Evolutionary conservation across 2,113 vertebrate genomes (phyloP).

Genomic region (Pogona vitticeps): DNA sequence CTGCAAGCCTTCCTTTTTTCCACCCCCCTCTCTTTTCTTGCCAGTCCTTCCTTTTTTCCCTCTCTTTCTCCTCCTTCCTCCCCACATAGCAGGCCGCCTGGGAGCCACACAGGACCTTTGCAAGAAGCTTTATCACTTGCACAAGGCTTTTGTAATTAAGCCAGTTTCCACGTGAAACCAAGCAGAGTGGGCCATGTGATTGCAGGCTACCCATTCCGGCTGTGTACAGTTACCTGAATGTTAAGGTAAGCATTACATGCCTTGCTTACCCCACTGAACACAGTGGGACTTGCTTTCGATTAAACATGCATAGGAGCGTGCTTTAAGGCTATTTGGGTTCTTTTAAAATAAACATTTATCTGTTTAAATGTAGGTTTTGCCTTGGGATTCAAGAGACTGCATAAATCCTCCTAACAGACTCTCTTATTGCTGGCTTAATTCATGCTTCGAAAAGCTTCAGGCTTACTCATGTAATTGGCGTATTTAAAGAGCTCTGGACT

Average conservation of each 20-base stretch:
- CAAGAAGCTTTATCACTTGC: too few relatives aligned
- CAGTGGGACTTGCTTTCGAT: background rate
- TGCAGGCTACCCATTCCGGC: too few relatives aligned
- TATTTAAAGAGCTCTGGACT: background rate
- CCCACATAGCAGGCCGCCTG: background rate
- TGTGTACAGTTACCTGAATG: background rate
- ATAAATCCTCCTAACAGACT: background rate
- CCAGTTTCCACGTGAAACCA: too few relatives aligned
- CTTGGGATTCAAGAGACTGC: background rate
- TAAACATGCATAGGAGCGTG: background rate
- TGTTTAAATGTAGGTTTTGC: background rate
- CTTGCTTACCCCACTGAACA: background rate
- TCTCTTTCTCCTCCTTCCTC: background rate
- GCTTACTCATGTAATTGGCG: background rate
- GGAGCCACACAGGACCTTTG: background rate
- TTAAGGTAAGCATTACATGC: background rate
- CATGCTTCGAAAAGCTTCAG: background rate
- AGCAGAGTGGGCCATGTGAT: background rate
- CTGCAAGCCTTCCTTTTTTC: background rate
- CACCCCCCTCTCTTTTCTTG: background rate
- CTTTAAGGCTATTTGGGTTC: background rate
- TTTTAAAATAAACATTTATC: background rate
- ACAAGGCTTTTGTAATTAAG: too few relatives aligned
- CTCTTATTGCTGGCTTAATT: background rate
- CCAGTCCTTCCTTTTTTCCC: background rate